These are phyloP conservation scores for Eidolon helvum DNA, from an alignment of 2,113 vertebrate genomes.

Conservation along the genomic window DNA sequence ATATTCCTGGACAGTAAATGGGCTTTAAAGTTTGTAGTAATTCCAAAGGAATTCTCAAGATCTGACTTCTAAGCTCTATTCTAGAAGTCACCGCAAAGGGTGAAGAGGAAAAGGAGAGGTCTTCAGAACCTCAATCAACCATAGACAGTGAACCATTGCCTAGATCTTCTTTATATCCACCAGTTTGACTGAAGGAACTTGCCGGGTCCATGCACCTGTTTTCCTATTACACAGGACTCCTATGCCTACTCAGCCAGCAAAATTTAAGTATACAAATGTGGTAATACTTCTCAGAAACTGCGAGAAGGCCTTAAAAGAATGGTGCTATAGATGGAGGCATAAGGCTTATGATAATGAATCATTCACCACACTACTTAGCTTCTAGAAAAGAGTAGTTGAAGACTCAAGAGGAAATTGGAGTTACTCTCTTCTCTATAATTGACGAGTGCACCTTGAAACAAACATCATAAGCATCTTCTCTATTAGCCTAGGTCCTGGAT, in stretches of 20 bases:
- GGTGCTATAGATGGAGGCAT: background rate
- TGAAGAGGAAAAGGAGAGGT: background rate
- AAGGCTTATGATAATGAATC: constrained; percentile 45
- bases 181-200: background rate
- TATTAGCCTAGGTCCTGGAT: background rate
- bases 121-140: background rate
- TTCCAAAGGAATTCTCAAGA: background rate
- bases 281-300: constrained; percentile 2
- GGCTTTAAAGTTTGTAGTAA: background rate
- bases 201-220: background rate
- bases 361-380: constrained; percentile 60
- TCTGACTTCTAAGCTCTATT: background rate
- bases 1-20: background rate
- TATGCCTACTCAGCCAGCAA: background rate
- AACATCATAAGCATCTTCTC: constrained; percentile 23
- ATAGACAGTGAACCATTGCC: background rate
- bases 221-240: background rate
- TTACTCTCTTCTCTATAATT: constrained; percentile 13
- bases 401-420: constrained; percentile 29
- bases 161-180: background rate
- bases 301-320: constrained; percentile 34
- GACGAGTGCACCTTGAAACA: constrained; percentile 27
- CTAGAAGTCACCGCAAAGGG: background rate
- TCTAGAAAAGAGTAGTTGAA: constrained; percentile 37
- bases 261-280: background rate